phyloP scores from a whole-genome alignment of 2,113 vertebrate genomes.

The Aspiorhynchus laticeps region DNA sequence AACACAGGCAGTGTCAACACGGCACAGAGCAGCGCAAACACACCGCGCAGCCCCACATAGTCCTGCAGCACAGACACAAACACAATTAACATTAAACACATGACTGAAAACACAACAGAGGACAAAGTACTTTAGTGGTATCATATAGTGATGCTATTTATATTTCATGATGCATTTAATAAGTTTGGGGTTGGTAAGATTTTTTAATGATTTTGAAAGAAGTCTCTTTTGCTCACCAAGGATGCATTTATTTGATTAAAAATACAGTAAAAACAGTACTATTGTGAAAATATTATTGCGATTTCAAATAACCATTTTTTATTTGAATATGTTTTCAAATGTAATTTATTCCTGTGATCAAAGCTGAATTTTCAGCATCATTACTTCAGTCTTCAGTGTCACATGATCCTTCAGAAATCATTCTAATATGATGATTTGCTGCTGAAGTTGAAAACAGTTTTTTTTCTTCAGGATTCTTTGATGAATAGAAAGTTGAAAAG shows the following conservation, averaged over 20 bases:
- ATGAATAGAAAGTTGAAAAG: not conserved
- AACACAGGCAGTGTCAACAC: conserved; percentile 80
- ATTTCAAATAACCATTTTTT: not conserved
- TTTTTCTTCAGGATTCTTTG: not conserved
- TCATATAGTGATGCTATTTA: too few species aligned
- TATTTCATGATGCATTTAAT: too few species aligned
- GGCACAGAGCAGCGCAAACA: conserved; percentile 74
- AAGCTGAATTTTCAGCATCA: not conserved
- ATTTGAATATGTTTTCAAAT: not conserved
- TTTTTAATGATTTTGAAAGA: not conserved
- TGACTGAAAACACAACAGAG: too few species aligned
- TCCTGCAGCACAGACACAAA: conserved; percentile 67
- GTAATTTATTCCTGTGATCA: not conserved
- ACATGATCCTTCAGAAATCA: conserved; percentile 8
- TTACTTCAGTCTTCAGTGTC: not conserved
- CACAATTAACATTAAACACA: not conserved
- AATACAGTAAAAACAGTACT: not conserved
- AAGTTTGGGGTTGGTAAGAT: too few species aligned
- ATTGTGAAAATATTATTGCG: not conserved
- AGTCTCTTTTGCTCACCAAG: not conserved
- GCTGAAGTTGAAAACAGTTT: not conserved
- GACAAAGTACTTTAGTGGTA: too few species aligned
- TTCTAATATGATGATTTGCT: not conserved
- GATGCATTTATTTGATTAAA: not conserved
- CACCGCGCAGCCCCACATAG: conserved; percentile 74